phyloP scores from a whole-genome alignment of 2,888 invertebrate genomes.

The Baccha elongata region DNA sequence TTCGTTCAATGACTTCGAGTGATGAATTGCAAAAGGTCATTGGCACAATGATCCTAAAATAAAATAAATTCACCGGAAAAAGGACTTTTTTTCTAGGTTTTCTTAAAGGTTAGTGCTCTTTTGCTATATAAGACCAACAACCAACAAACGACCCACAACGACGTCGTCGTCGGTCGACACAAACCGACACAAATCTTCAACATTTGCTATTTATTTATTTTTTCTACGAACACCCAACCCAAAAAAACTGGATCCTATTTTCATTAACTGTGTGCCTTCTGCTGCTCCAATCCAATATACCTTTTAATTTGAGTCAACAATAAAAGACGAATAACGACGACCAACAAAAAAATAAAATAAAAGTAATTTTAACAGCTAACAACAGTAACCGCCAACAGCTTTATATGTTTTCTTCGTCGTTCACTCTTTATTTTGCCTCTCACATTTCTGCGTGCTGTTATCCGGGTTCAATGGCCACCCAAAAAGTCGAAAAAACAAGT shows the following conservation, averaged over 20 bases:
- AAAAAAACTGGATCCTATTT: constrained; percentile 47
- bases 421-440: neutral
- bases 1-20: constrained; percentile 42
- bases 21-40: constrained; percentile 56
- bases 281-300: constrained; percentile 19
- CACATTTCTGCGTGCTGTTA: constrained; percentile 25
- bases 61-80: constrained; percentile 30
- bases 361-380: constrained; percentile 45
- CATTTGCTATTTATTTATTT: constrained; percentile 5
- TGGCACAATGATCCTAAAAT: constrained; percentile 39
- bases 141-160: neutral
- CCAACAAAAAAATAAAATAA: constrained; percentile 12
- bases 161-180: neutral
- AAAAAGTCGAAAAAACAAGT: constrained; percentile 41
- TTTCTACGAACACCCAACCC: constrained; percentile 6
- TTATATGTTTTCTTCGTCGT: constrained; percentile 29
- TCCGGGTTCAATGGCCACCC: constrained; percentile 68
- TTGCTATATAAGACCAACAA: neutral
- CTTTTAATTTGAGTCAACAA: constrained; percentile 45
- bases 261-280: constrained; percentile 25
- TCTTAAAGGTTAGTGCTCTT: constrained; percentile 49
- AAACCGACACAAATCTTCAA: constrained; percentile 3
- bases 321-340: constrained; percentile 22
- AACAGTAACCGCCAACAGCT: constrained; percentile 57
- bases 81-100: constrained; percentile 23